Evolutionary conservation across 2,888 invertebrate genomes (phyloP).

Genomic region (Bruchidius siliquastri): DNA sequence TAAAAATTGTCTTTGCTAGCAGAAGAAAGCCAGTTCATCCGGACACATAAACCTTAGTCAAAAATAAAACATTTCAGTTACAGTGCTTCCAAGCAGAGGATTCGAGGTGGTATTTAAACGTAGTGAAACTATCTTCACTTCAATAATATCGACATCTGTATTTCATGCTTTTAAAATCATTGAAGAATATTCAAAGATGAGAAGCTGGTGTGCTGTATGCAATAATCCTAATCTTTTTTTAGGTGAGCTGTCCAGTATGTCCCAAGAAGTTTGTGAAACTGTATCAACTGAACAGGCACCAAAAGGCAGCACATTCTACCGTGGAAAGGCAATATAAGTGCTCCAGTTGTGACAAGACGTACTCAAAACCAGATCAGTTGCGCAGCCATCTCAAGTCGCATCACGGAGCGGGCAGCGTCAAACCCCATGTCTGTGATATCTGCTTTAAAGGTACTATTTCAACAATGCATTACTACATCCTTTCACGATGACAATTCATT

Average conservation of each 20-base stretch:
- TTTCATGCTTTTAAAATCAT: too few species aligned
- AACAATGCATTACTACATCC: background rate
- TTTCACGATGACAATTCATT: too few species aligned
- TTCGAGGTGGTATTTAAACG: too few species aligned
- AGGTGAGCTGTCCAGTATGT: slow-evolving; percentile 52
- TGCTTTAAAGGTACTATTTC: slow-evolving; percentile 52
- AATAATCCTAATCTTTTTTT: background rate
- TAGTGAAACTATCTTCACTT: too few species aligned
- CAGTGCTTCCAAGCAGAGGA: too few species aligned
- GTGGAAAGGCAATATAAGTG: slow-evolving; percentile 52
- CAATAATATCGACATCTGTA: too few species aligned
- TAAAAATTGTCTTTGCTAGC: too few species aligned
- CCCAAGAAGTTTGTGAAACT: slow-evolving; percentile 51
- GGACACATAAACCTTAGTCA: too few species aligned
- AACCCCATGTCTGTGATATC: slow-evolving; percentile 55
- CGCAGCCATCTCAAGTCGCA: slow-evolving; percentile 57
- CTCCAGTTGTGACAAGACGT: slow-evolving; percentile 54
- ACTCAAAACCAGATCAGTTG: slow-evolving; percentile 55
- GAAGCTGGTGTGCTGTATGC: too few species aligned
- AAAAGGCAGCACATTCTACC: slow-evolving; percentile 52
- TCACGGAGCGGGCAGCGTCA: slow-evolving; percentile 44
- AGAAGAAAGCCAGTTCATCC: too few species aligned
- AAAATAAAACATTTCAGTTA: too few species aligned
- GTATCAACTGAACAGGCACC: slow-evolving; percentile 51
- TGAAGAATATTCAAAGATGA: too few species aligned